phyloP scores from a whole-genome alignment of 2,888 invertebrate genomes.

The Metellina segmentata region DNA sequence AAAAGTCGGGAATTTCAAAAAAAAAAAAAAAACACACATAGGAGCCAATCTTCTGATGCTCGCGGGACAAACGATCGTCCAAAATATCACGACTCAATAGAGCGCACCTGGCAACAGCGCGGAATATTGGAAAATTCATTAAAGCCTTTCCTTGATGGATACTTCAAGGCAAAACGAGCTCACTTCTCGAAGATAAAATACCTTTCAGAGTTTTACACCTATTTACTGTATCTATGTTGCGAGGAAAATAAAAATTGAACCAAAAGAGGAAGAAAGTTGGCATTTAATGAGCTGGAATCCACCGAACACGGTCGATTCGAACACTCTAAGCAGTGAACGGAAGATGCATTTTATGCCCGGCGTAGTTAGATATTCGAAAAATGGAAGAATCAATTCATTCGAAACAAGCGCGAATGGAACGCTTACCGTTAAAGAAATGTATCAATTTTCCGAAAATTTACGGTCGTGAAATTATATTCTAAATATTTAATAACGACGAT shows the following conservation, averaged over 20 bases:
- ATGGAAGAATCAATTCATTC: not conserved
- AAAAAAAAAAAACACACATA: constrained; percentile 45
- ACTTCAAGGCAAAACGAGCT: constrained; percentile 30
- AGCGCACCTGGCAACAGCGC: constrained; percentile 56
- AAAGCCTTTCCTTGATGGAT: constrained; percentile 49
- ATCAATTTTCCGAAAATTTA: no score
- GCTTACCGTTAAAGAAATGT: no score
- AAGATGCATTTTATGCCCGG: not conserved
- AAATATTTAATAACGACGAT: no score
- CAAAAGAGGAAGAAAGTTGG: constrained; percentile 3
- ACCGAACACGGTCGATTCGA: constrained; percentile 45
- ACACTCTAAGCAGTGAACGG: not conserved
- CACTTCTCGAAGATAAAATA: constrained; percentile 40
- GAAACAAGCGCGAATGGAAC: no score
- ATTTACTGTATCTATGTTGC: constrained; percentile 34
- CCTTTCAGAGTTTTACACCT: constrained; percentile 22
- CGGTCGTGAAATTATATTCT: no score
- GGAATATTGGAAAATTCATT: constrained; percentile 64
- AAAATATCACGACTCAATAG: constrained; percentile 37
- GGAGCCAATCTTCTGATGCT: constrained; percentile 35
- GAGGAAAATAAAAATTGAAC: not conserved
- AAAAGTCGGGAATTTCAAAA: constrained; percentile 11
- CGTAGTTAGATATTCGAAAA: not conserved
- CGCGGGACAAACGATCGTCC: constrained; percentile 33
- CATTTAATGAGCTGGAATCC: constrained; percentile 51